Percentiles rank a stretch among this genome's conserved stretches.
phyloP scores from a whole-genome alignment of 2,113 vertebrate genomes.

The Plectropomus leopardus region DNA sequence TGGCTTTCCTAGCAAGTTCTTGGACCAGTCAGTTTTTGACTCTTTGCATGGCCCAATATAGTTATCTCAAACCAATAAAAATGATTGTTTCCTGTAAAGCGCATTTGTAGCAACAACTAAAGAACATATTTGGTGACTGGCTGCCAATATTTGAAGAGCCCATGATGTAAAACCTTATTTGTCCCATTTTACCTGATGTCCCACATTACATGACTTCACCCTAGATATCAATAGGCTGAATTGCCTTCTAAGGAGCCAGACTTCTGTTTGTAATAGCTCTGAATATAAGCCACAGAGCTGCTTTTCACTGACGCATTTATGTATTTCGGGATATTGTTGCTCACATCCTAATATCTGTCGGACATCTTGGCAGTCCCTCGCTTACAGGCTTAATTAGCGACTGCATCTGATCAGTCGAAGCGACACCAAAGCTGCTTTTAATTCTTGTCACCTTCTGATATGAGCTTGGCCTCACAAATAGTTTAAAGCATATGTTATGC shows the following conservation, averaged over 20 bases:
- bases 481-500: constrained; percentile 30
- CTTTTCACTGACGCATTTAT: constrained; percentile 26
- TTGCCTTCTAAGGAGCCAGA: constrained; percentile 2
- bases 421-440: constrained; percentile 22
- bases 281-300: constrained; percentile 10
- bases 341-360: constrained; percentile 15
- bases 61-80: too few species aligned
- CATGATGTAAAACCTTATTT: too few species aligned
- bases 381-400: constrained; percentile 31
- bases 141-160: too few species aligned
- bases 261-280: constrained; percentile 17
- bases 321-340: constrained; percentile 20
- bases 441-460: constrained; percentile 30
- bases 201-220: too few species aligned
- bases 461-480: constrained; percentile 11
- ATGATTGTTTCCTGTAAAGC: too few species aligned
- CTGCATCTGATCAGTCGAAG: constrained; percentile 39
- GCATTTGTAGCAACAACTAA: too few species aligned
- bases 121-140: too few species aligned
- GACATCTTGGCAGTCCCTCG: constrained; percentile 32
- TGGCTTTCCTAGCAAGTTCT: too few species aligned
- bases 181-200: too few species aligned
- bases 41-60: too few species aligned
- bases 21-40: too few species aligned
- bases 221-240: constrained; percentile 1